Base-by-base conservation (phyloP, 2,888 invertebrate genomes). In the Polydesmus complanatus region DNA sequence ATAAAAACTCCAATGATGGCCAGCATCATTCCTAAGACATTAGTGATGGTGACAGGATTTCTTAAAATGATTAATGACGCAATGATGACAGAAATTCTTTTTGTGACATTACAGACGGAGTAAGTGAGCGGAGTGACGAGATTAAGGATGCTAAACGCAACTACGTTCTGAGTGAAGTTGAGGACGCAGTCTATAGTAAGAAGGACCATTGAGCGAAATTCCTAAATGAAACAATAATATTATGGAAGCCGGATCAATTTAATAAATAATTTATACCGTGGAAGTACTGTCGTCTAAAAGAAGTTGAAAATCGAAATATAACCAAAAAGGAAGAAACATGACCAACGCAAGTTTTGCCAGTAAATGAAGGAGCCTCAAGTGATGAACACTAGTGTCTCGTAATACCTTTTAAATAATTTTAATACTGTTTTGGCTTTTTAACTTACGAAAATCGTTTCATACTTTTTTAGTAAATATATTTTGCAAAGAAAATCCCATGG, bases 391-490 rank as follows among this genome's bases (percentile, higher is more conserved):
- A 1, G 91, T 89, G 68, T 92, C 93, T 70, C 84, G 83, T 66
- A 91, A 77, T 60, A 88, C 83, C 86, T 86, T 70, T 55, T 2
- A 47, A 47, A 5, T 55, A 11, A 19, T 26, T 37, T 37, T 37
- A 37, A n/a, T n/a, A n/a, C n/a, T n/a, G n/a, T n/a, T n/a, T n/a
- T n/a, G n/a, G 8, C 8, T 37, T 37, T 37, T 8, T 8, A 37
- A 23, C 48, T 25, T 14, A 55, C 27, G 19, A 19, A 64, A 11
- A 27, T 23, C 21, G 21, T 26, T 19, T 54, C 62, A 68, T 71
- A 88, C 92, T 80, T 93, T 93, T 78, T 96, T 96, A 1, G 94
- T 92, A 77, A 86, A 92, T 68, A 96, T 89, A 76, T 95, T 94
- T 75, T 94, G 92, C 68, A 95, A 77, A 18, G 93, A 88, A 70